Evolutionary conservation across 2,113 vertebrate genomes (phyloP), one percentile per base, ranked within the genome.

Genomic region (Tragelaphus imberbis): DNA sequence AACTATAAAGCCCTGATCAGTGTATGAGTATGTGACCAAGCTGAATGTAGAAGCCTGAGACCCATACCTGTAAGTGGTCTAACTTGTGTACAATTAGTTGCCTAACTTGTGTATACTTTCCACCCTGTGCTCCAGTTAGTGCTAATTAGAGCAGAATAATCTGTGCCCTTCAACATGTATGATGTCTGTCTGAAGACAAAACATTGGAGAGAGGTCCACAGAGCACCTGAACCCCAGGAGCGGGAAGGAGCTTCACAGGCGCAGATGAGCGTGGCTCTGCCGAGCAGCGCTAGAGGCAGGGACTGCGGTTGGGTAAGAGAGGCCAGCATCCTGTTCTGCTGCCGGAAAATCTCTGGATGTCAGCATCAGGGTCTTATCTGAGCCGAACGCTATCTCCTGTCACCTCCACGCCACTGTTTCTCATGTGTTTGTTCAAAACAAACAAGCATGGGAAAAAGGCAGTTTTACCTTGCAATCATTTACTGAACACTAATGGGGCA

Each of bases 171-270:
- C 17, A 71, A 27, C 36, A 59, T 14, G 84, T 58, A 47, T 27
- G 27, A 51, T 7, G 13, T 8, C 81, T 53, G 7, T 63, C 25
- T 71, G 65, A 40, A 27, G 55, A 79, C 51, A 40, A 58, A 23
- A 44, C 13, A 47, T 53, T 19, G 28, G 89, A 33, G 75, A 82
- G 44, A 61, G 2, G 36, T 13, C 23, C 11, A 36, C 3, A 2
- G 47, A 33, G 36, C 58, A 21, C 6, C 3, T 23, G 11, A 28
- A 6, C 40, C 15, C 53, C 7, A 49, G 56, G 58, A 25, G 30
- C 0, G 1, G 27, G n/a, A 84, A 75, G n/a, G 21, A 3, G 21
- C 23, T 15, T 19, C 2, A 3, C 44, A 77, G 21, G 6, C 4
- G 14, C 3, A 40, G 63, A 17, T 3, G 17, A 14, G 16, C 21